Percentiles rank a stretch among this genome's conserved stretches.
Conservation (phyloP, 2,797 vertebrate species). For the Craterocephalus amniculus region DNA sequence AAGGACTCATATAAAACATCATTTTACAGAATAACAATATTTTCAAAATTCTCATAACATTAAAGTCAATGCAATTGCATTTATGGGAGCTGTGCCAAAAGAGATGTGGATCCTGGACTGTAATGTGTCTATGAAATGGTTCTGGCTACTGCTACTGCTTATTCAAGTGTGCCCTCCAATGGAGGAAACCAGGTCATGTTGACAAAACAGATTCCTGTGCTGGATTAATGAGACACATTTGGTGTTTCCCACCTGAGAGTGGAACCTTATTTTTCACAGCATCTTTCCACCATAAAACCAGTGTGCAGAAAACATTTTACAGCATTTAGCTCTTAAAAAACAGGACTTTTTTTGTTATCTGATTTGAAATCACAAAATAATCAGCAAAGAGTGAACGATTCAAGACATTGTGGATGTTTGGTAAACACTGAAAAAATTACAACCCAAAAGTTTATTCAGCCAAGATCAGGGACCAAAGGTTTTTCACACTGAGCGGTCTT, state of each 20-base stretch:
- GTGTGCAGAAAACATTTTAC: slow-evolving; percentile 19
- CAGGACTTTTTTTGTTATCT: slow-evolving; percentile 1
- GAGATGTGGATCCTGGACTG: slow-evolving; percentile 39
- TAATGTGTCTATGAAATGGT: slow-evolving; percentile 26
- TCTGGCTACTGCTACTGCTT: slow-evolving; percentile 50
- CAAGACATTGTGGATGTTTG: slow-evolving; percentile 13
- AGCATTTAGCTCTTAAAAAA: not conserved
- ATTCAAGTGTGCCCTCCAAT: slow-evolving; percentile 76
- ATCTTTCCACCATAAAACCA: slow-evolving; percentile 23
- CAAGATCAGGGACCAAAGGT: slow-evolving; percentile 16
- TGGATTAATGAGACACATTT: slow-evolving; percentile 19
- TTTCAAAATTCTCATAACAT: slow-evolving; percentile 56
- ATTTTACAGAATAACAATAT: slow-evolving; percentile 45
- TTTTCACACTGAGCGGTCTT: slow-evolving; percentile 4
- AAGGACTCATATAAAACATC: slow-evolving; percentile 56
- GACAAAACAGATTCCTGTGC: slow-evolving; percentile 43
- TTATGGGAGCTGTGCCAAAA: slow-evolving; percentile 58
- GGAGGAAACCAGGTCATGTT: slow-evolving; percentile 63
- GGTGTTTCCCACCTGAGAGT: slow-evolving; percentile 19
- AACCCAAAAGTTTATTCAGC: slow-evolving; percentile 19
- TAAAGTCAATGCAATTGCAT: slow-evolving; percentile 46
- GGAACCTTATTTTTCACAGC: slow-evolving; percentile 17
- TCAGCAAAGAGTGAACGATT: not conserved
- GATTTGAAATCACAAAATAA: slow-evolving; percentile 14
- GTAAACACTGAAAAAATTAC: slow-evolving; percentile 1